A percentile compares a stretch with the other conserved stretches of the same genome.
Evolutionary conservation across 2,888 invertebrate species (phyloP).

Genomic region (Amblyjoppa fuscipennis): DNA sequence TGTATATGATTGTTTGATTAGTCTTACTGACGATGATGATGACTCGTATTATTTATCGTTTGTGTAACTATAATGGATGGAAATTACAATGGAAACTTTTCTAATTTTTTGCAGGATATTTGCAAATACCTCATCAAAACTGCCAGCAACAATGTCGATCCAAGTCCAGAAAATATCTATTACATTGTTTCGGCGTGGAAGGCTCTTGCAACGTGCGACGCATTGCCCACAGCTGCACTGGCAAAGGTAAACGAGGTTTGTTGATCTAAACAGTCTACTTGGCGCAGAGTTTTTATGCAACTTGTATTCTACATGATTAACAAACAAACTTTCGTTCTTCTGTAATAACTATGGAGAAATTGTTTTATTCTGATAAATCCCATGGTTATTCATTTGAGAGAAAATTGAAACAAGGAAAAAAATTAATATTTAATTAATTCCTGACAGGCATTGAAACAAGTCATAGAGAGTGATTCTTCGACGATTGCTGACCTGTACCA

Average conservation of each 20-base stretch:
- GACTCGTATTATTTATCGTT: slow-evolving; percentile 19
- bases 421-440: slow-evolving; percentile 35
- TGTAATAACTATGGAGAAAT: neutral
- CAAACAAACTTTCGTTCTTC: slow-evolving; percentile 44
- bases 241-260: slow-evolving; percentile 82
- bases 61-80: slow-evolving; percentile 18
- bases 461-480: slow-evolving; percentile 89
- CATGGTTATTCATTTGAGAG: neutral
- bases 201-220: slow-evolving; percentile 87
- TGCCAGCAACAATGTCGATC: slow-evolving; percentile 78
- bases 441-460: slow-evolving; percentile 84
- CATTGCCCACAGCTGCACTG: slow-evolving; percentile 86
- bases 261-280: neutral
- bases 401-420: neutral
- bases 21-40: slow-evolving; percentile 81
- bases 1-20: slow-evolving; percentile 81
- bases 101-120: slow-evolving; percentile 81
- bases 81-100: neutral
- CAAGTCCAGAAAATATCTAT: slow-evolving; percentile 86
- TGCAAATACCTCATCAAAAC: slow-evolving; percentile 85
- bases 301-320: slow-evolving; percentile 28
- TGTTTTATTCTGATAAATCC: slow-evolving; percentile 25
- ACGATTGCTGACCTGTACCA: slow-evolving; percentile 91
- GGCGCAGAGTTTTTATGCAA: neutral
- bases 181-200: slow-evolving; percentile 89